Evolutionary conservation across 2,797 vertebrate genomes (phyloP), one percentile per base, ranked within the genome.

Genomic region (Coendou prehensilis): DNA sequence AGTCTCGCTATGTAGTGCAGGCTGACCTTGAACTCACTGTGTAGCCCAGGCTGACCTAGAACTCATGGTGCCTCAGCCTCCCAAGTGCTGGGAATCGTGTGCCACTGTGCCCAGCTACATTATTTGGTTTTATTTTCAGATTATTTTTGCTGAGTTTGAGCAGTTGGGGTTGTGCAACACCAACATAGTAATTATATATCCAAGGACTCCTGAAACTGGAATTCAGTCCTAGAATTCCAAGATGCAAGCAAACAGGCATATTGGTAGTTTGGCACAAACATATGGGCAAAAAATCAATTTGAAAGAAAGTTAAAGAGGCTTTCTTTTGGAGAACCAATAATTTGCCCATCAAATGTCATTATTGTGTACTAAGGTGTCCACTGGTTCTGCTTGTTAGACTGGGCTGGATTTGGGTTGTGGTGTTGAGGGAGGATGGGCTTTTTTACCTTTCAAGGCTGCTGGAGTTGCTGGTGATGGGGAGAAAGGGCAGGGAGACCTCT

Each of bases 161-260:
- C 91, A 90, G 63, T 20, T 78, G 67, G 59, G 18, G 2, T 84
- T 82, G 71, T 45, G 22, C 45, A 95, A 61, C 41, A 82, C 6
- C 14, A 45, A 91, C n/a, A 57, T 17, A 85, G 87, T 56, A 85
- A 33, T 57, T 84, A 2, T 4, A 9, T 61, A 59, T 47, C 47
- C 47, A 82, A 79, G 79, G 67, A 71, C 79, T 93, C 91, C 64
- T 88, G 79, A 92, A 93, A 94, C 30, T 84, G 59, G 45, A 87
- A 54, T 18, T 76, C n/a, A 86, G 73, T 78, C 37, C 59, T 64
- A 17, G 45, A 83, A n/a, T 69, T 61, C 9, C 30, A 86, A 50
- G 84, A 45, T 45, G 10, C 26, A 73, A 73, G 71, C 56, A 57
- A 67, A 69, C 28, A 73, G 56, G 5, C 81, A 59, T 67, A 80